These are phyloP conservation scores for Aspidoscelis tigris DNA, from an alignment of 2,113 vertebrate genomes.

Conservation along the genomic window DNA sequence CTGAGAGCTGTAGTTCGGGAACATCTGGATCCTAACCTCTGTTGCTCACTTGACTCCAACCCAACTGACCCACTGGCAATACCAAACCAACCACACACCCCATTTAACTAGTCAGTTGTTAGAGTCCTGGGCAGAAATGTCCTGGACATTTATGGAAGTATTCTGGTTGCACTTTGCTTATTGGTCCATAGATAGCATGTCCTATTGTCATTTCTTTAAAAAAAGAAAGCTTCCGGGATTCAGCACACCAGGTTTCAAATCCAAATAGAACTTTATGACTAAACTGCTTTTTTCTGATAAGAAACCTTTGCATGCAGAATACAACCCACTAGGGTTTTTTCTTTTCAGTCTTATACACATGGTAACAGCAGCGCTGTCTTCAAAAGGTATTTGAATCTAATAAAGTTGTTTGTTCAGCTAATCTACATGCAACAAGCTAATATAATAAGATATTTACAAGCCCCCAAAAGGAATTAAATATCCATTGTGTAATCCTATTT, in stretches of 20 bases:
- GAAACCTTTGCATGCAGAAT: rapidly evolving
- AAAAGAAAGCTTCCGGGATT: neutral
- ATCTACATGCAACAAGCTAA: conserved; percentile 19
- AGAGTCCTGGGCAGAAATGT: no score
- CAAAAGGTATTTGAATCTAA: conserved; percentile 33
- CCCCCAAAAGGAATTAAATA: neutral
- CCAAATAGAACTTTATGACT: neutral
- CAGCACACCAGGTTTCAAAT: neutral
- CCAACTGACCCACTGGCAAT: no score
- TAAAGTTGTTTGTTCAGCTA: conserved; percentile 13
- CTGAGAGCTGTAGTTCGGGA: no score
- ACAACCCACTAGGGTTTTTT: neutral
- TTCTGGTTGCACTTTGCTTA: neutral
- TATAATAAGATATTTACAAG: conserved; percentile 7
- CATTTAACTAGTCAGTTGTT: neutral
- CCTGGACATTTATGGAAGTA: neutral
- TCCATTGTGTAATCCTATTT: conserved; percentile 20
- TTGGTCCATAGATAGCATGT: neutral
- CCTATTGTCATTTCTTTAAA: no score
- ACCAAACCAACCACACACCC: neutral
- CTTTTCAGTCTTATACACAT: neutral
- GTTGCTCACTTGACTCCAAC: no score
- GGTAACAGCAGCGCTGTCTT: neutral
- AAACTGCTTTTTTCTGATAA: neutral
- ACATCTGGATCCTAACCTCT: no score